These are phyloP conservation scores for Cyclargus thomasi DNA, from an alignment of 1,140 invertebrate species.

Conservation along the genomic window DNA sequence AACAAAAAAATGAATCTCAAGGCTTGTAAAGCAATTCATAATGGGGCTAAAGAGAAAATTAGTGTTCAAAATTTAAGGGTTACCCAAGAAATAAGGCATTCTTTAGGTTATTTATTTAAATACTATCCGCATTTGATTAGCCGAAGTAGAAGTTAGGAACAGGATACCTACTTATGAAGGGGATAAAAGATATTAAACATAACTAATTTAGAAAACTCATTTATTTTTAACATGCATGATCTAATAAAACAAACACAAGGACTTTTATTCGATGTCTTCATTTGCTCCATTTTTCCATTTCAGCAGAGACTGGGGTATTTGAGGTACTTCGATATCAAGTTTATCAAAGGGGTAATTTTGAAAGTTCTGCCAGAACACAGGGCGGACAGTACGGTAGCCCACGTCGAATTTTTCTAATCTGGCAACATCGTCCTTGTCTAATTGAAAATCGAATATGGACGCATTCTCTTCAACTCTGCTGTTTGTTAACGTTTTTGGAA, in stretches of 20 bases:
- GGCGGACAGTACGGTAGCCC: conserved; percentile 40
- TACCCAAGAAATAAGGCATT: too few species aligned
- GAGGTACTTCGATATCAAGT: conserved; percentile 25
- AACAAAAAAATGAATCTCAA: not conserved
- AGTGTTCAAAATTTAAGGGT: too few species aligned
- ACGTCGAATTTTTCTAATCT: conserved; percentile 60
- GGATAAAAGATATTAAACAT: not conserved
- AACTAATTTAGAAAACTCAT: not conserved
- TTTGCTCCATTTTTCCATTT: conserved; percentile 53
- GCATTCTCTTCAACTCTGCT: conserved; percentile 82
- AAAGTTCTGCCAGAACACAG: conserved; percentile 42
- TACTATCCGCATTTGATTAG: too few species aligned
- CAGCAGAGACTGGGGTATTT: conserved; percentile 32
- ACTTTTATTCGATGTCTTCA: conserved; percentile 41
- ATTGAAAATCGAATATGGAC: conserved; percentile 82
- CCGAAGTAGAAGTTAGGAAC: too few species aligned
- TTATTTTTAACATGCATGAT: conserved; percentile 3
- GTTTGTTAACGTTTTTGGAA: conserved; percentile 86
- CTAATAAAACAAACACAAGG: too few species aligned
- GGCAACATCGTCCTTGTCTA: conserved; percentile 76
- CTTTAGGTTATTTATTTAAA: too few species aligned
- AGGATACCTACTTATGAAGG: too few species aligned
- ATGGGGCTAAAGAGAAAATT: too few species aligned
- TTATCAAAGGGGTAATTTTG: conserved; percentile 56
- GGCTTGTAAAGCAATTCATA: not conserved